phyloP scores from a whole-genome alignment of 2,113 vertebrate genomes.

The Gymnocephalus cernua region DNA sequence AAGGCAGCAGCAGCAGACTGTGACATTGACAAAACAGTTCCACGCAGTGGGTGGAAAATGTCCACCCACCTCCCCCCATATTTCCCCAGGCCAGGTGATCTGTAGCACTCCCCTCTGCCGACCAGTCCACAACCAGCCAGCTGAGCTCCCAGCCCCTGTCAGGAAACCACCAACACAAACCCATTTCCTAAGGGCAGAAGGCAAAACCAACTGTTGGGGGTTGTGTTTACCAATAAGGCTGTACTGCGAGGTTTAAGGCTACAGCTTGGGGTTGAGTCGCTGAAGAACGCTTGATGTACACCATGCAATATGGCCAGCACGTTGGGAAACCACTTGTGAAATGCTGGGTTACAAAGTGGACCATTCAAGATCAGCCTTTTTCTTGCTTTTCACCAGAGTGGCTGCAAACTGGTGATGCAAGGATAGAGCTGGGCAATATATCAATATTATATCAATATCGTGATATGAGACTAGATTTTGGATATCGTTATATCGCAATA shows the following conservation, averaged over 20 bases:
- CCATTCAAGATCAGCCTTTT: constrained; percentile 49
- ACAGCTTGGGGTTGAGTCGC: constrained; percentile 36
- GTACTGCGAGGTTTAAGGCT: constrained; percentile 47
- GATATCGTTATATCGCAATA: no score
- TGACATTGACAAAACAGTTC: constrained; percentile 69
- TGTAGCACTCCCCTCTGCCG: constrained; percentile 31
- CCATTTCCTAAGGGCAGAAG: constrained; percentile 74
- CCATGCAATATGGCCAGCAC: constrained; percentile 17
- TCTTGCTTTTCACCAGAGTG: constrained; percentile 8
- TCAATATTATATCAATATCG: no score
- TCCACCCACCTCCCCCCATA: constrained; percentile 22
- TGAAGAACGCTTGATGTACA: constrained; percentile 20
- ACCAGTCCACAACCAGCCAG: constrained; percentile 36
- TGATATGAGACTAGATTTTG: no score
- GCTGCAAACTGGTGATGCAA: neutral
- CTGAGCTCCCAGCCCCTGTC: constrained; percentile 40
- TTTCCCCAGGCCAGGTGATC: constrained; percentile 72
- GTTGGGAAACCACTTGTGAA: constrained; percentile 73
- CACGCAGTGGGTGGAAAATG: constrained; percentile 42
- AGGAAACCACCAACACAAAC: constrained; percentile 79
- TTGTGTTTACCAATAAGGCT: constrained; percentile 68
- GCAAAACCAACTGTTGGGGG: constrained; percentile 56
- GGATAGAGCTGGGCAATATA: no score
- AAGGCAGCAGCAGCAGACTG: constrained; percentile 58
- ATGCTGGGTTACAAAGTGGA: constrained; percentile 61